Base-by-base conservation (phyloP, 2,113 vertebrate genomes). In the Eulemur rufifrons region DNA sequence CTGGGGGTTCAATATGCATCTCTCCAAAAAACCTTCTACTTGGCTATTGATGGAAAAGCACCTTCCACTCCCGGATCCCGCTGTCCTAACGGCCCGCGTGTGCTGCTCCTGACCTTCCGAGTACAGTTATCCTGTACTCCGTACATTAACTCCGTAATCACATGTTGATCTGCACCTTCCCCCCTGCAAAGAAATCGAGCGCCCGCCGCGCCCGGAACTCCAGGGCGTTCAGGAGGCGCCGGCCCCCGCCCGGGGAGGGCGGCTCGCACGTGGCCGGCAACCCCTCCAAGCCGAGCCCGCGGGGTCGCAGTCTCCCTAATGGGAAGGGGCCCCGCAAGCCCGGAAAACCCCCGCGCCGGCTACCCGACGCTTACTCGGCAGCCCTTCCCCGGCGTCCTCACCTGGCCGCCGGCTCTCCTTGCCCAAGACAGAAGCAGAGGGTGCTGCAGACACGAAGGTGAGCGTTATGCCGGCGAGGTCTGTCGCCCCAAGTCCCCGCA, bases 401-500 rank as follows among this genome's bases (percentile, higher is more conserved):
- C 98, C 95, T 83, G 32, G 63, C 15, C 6, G 52, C 66, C 1
- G 54, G 50, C 25, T 17, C 45, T n/a, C 18, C 50, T 39, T 0
- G 52, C 52, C 9, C 17, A 61, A n/a, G 47, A 27, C 15, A 20
- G 11, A 81, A 66, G 5, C 11, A 0, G 61, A 82, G 14, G 42
- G 6, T 8, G 29, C 59, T 23, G 66, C 27, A 2, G 5, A 13
- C 39, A 25, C 18, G 4, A 3, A 20, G 5, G 0, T 1, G 61
- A 78, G 34, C 7, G 34, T 3, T 6, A 0, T 29, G 5, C 0
- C 0, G 0, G 0, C 0, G 1, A 54, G 1, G 3, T 0, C 18
- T 0, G 0, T 0, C 2, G 27, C 76, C 7, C 4, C 8, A 0
- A 29, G 0, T 2, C 0, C 34, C 39, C 14, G 0, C 4, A 42